Conservation (phyloP, 1,140 invertebrate species). For the silkworm (Bombyx mori) region ASM3026992v2 NC_085116.1:14884501-14885000, state of each 20-base stretch:
- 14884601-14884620: slow-evolving; percentile 1
- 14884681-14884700: too few relatives aligned
- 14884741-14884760: too few relatives aligned
- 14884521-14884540: slow-evolving; percentile 75
- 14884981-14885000: slow-evolving; percentile 53
- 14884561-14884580: slow-evolving; percentile 73
- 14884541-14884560: slow-evolving; percentile 73
- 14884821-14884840: too few relatives aligned
- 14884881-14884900: slow-evolving; percentile 74
- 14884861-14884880: slow-evolving; percentile 29
- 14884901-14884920: slow-evolving; percentile 73
- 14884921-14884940: slow-evolving; percentile 73
- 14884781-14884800: too few relatives aligned
- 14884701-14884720: too few relatives aligned
- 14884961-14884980: slow-evolving; percentile 51
- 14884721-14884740: too few relatives aligned
- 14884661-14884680: too few relatives aligned
- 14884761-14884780: too few relatives aligned
- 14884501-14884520: slow-evolving; percentile 75
- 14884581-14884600: slow-evolving; percentile 53
- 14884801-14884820: too few relatives aligned
- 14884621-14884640: too few relatives aligned
- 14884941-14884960: slow-evolving; percentile 51
- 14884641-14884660: too few relatives aligned
- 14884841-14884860: too few relatives aligned